phyloP scores from a whole-genome alignment of 2,113 vertebrate genomes.

The Ploceus nigricollis region DNA sequence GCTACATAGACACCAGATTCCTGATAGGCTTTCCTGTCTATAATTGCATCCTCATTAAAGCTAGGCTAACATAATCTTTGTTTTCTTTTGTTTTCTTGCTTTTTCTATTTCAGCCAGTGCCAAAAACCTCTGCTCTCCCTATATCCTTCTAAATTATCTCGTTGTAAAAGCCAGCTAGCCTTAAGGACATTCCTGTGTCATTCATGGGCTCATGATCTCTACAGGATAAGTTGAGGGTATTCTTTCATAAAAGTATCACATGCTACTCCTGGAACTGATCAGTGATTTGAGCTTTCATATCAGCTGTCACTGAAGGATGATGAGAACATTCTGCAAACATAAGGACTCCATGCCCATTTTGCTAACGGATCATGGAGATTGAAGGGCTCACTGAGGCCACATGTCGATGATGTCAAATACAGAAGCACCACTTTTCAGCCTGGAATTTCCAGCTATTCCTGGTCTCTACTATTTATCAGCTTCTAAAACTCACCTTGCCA shows the following conservation, averaged over 20 bases:
- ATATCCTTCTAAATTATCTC: neutral
- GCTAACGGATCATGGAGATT: neutral
- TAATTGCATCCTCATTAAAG: neutral
- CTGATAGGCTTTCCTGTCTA: neutral
- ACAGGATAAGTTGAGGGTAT: neutral
- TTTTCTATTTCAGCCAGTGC: neutral
- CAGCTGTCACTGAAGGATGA: neutral
- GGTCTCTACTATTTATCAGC: neutral
- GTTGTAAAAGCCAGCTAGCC: neutral
- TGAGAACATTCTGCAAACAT: neutral
- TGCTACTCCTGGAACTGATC: neutral
- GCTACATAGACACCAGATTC: neutral
- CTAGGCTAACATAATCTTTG: neutral
- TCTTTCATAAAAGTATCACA: neutral
- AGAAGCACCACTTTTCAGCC: neutral
- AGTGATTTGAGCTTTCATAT: neutral
- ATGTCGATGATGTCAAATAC: rapidly evolving
- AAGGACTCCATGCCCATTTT: neutral
- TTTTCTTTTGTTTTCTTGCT: neutral
- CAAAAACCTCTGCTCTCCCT: rapidly evolving
- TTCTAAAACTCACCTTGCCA: neutral
- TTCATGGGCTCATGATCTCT: neutral
- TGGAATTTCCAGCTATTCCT: neutral
- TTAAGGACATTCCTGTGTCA: neutral
- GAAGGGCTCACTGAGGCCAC: neutral